phyloP scores from a whole-genome alignment of 1,140 invertebrate species.

The Magallana angulata region DNA sequence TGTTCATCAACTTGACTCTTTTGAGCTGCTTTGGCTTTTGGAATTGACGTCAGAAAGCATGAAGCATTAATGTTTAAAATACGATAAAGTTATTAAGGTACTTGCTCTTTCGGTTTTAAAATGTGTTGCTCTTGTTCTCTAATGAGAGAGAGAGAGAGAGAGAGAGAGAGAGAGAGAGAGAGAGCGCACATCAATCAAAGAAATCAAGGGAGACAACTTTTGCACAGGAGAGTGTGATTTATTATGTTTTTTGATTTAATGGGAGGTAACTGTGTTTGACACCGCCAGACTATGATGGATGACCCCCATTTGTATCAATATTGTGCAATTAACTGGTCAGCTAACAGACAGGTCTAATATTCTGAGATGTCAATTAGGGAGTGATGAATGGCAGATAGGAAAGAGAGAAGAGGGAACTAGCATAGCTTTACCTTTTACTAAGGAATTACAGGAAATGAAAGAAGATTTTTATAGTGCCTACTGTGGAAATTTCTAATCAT shows the following conservation, averaged over 20 bases:
- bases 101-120: too few relatives aligned
- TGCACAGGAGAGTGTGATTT: background rate
- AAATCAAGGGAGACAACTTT: background rate
- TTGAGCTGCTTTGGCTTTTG: background rate
- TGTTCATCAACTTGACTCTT: too few relatives aligned
- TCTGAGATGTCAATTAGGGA: slow-evolving; percentile 2
- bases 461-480: too few relatives aligned
- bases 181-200: too few relatives aligned
- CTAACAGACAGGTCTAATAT: background rate
- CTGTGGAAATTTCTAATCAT: too few relatives aligned
- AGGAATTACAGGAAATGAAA: too few relatives aligned
- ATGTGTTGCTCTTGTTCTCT: too few relatives aligned
- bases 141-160: too few relatives aligned
- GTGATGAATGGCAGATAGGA: background rate
- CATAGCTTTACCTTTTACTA: too few relatives aligned
- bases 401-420: too few relatives aligned
- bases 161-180: too few relatives aligned
- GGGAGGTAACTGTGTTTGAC: slow-evolving; percentile 17
- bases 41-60: background rate
- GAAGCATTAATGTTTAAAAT: background rate
- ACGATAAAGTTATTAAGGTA: too few relatives aligned
- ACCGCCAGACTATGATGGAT: slow-evolving; percentile 9
- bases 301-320: background rate
- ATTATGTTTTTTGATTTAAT: slow-evolving; percentile 12
- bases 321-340: slow-evolving; percentile 24